A percentile compares a stretch with the other conserved stretches of the same genome.
Conservation (phyloP, 2,113 vertebrate species). For the Halcyon senegalensis region DNA sequence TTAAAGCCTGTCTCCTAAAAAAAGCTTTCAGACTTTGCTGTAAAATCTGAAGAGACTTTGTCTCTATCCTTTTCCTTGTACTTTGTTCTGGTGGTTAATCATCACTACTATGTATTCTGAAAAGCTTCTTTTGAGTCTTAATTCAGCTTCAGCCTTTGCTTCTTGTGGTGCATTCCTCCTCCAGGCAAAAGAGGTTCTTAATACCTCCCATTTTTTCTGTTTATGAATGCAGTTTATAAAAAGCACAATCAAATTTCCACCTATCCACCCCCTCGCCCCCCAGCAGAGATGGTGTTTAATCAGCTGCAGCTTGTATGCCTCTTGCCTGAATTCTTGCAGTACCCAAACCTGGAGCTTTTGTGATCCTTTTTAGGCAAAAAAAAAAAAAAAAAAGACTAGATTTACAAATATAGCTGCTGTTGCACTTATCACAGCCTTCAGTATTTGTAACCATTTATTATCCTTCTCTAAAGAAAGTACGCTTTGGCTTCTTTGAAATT, state of each 20-base stretch:
- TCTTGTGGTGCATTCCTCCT: not conserved
- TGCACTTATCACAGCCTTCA: not conserved
- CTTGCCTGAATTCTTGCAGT: not conserved
- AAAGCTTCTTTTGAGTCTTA: slow-evolving; percentile 41
- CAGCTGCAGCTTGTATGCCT: not conserved
- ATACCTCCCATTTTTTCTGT: not conserved
- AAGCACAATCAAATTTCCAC: not conserved
- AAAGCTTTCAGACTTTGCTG: slow-evolving; percentile 10
- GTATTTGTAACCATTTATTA: not conserved
- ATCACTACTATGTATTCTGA: slow-evolving; percentile 21
- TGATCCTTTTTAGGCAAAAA: not conserved
- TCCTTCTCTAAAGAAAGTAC: not conserved
- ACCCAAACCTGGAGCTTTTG: not conserved
- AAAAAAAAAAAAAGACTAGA: not conserved
- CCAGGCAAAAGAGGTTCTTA: not conserved
- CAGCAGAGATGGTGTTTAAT: not conserved
- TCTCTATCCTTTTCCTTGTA: slow-evolving; percentile 17
- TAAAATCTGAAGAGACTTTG: slow-evolving; percentile 37
- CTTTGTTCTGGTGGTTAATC: slow-evolving; percentile 26
- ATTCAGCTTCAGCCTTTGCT: slow-evolving; percentile 4
- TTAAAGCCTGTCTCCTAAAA: slow-evolving; percentile 10
- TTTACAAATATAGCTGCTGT: not conserved
- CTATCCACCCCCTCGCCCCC: not conserved
- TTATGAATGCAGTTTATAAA: not conserved
- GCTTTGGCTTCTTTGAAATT: not conserved